These are phyloP conservation scores for Villa cingulata DNA, from an alignment of 2,888 invertebrate genomes.

Conservation along the genomic window DNA sequence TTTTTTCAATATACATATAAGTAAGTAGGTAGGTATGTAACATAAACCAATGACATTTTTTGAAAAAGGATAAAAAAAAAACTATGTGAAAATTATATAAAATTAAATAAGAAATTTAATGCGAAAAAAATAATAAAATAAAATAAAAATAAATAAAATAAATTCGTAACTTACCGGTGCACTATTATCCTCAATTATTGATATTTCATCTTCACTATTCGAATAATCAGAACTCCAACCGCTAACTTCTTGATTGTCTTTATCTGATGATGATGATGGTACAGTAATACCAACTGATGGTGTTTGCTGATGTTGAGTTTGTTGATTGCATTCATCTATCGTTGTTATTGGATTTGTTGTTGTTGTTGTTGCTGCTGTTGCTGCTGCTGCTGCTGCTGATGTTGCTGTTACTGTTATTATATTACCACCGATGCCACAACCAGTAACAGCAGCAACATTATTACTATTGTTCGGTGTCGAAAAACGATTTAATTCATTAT, in stretches of 20 bases:
- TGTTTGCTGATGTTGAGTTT: constrained; percentile 17
- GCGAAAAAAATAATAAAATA: too few species aligned
- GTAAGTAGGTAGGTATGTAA: too few species aligned
- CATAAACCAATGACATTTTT: constrained; percentile 8
- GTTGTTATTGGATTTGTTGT: constrained; percentile 17
- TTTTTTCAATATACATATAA: too few species aligned
- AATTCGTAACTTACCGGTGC: constrained; percentile 36
- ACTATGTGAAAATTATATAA: too few species aligned
- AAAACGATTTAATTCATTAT: constrained; percentile 9
- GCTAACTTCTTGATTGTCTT: constrained; percentile 51
- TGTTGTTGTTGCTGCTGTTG: constrained; percentile 19
- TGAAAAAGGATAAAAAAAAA: not conserved
- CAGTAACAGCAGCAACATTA: constrained; percentile 26
- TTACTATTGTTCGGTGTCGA: not conserved
- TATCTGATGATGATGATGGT: constrained; percentile 23
- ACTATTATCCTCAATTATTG: constrained; percentile 47
- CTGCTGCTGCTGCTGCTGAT: constrained; percentile 29
- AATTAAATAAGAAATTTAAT: too few species aligned
- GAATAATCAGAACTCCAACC: constrained; percentile 88
- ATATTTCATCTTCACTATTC: constrained; percentile 78
- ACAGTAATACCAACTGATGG: constrained; percentile 7
- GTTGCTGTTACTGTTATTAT: constrained; percentile 14
- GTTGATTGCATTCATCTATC: constrained; percentile 16
- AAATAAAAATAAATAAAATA: not conserved
- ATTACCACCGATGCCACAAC: constrained; percentile 22